These are phyloP conservation scores for Cephus runcator DNA, from an alignment of 2,888 invertebrate genomes.

Conservation along the genomic window DNA sequence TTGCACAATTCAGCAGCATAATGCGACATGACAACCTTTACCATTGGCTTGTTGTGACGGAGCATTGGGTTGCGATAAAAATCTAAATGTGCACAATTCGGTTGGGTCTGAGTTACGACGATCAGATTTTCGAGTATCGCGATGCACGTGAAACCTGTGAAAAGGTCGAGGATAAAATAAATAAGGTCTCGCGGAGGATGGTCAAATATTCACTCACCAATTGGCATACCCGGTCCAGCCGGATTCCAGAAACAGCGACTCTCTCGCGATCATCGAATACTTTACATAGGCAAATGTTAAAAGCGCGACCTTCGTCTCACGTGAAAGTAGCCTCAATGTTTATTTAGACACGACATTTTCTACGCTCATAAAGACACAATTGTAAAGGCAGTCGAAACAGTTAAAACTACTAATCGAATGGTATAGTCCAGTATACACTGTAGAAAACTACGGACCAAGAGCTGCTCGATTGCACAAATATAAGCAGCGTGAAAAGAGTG, in stretches of 20 bases:
- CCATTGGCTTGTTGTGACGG: neutral
- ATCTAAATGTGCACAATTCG: neutral
- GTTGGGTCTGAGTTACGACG: neutral
- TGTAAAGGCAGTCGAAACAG: neutral
- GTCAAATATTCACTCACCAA: neutral
- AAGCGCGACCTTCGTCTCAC: neutral
- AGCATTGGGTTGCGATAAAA: neutral
- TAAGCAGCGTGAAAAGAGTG: neutral
- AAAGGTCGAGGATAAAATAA: neutral
- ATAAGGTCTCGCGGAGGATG: neutral
- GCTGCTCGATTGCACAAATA: too few species aligned
- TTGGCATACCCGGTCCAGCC: neutral
- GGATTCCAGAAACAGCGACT: slow-evolving; percentile 2
- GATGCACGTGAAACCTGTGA: neutral
- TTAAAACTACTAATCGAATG: neutral
- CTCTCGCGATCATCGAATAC: neutral
- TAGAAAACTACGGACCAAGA: neutral
- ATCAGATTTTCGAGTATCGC: neutral
- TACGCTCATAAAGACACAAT: neutral
- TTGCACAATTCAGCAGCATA: neutral
- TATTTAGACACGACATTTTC: neutral
- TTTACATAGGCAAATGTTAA: neutral
- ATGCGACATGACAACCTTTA: neutral
- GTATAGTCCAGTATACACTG: neutral
- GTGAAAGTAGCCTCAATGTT: neutral